A percentile compares a stretch with the other conserved stretches of the same genome.
Conservation (phyloP, 2,113 vertebrate species). For the Hyperopisus bebe region DNA sequence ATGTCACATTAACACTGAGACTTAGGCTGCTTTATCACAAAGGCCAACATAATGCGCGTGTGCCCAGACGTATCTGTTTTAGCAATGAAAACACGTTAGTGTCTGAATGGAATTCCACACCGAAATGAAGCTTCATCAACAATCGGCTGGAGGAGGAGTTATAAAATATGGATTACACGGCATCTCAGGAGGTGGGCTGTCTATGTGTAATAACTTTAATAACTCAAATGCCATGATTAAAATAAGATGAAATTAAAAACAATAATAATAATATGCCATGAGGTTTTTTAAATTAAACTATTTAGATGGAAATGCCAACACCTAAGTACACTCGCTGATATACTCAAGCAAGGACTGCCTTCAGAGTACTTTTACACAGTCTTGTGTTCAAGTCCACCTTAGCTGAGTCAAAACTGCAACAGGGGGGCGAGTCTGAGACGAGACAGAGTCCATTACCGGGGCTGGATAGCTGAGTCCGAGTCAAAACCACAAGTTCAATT, state of each 20-base stretch:
- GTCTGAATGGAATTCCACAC: neutral
- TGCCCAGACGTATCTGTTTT: neutral
- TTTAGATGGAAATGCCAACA: neutral
- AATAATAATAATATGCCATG: neutral
- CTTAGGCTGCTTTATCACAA: slow-evolving; percentile 4
- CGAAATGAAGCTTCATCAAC: neutral
- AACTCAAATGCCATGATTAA: slow-evolving; percentile 12
- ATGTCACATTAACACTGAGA: slow-evolving; percentile 27
- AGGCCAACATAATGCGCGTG: neutral
- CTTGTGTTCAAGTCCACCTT: neutral
- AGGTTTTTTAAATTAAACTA: neutral
- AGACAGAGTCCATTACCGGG: neutral
- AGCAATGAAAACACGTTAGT: neutral
- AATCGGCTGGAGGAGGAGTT: neutral
- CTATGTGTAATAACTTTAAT: slow-evolving; percentile 7
- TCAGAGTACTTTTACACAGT: neutral
- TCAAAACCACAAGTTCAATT: neutral
- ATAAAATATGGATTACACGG: neutral
- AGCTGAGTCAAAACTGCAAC: neutral
- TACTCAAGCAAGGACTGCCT: neutral
- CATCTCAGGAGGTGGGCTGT: neutral
- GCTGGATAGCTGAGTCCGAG: neutral
- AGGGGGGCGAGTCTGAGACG: neutral
- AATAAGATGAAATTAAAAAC: neutral
- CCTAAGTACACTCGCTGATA: neutral